phyloP scores from a whole-genome alignment of 2,797 vertebrate genomes.

The Yasuhikotakia modesta region DNA sequence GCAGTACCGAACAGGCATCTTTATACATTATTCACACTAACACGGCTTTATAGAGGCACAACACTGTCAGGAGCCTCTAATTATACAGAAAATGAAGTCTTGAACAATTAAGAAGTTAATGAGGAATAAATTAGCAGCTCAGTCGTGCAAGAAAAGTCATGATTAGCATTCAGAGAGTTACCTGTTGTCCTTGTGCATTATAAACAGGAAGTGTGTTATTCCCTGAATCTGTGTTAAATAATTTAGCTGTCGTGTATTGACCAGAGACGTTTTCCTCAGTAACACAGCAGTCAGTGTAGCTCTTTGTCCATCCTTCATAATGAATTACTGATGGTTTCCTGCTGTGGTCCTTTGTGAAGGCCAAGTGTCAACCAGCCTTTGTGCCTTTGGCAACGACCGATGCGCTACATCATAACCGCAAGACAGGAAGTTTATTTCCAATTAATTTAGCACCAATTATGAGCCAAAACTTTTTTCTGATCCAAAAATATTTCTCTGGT shows the following conservation, averaged over 20 bases:
- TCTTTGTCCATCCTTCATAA: conserved; percentile 31
- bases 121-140: conserved; percentile 10
- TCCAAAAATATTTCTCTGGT: no score
- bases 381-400: background rate
- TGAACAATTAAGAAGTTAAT: conserved; percentile 19
- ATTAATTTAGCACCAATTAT: background rate
- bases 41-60: background rate
- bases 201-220: conserved; percentile 6
- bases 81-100: conserved; percentile 16
- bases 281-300: conserved; percentile 14
- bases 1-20: background rate
- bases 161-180: conserved; percentile 2
- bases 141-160: background rate
- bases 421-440: background rate
- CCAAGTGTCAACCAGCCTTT: conserved; percentile 28
- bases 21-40: background rate
- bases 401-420: no score
- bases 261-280: conserved; percentile 13
- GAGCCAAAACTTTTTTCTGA: no score
- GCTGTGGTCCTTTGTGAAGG: conserved; percentile 11
- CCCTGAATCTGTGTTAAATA: conserved; percentile 16
- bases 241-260: conserved; percentile 4
- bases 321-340: conserved; percentile 40
- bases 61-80: background rate
- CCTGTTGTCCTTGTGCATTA: conserved; percentile 14